Conservation (phyloP, 1,140 invertebrate genomes). For the Pomacea maculata region DNA sequence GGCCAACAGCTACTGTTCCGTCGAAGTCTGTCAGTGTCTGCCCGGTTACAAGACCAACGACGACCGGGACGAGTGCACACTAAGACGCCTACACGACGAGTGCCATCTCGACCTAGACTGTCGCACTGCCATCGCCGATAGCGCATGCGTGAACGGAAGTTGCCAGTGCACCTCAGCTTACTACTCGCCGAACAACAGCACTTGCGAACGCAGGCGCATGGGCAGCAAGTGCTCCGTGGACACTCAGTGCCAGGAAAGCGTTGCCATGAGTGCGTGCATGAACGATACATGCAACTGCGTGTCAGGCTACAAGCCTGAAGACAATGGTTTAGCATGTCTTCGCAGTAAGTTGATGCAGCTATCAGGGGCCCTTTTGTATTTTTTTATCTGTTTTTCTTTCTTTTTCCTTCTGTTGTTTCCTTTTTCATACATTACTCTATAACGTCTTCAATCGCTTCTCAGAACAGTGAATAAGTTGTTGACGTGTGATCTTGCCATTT, state of each 20-base stretch:
- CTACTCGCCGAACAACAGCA: background rate
- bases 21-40: constrained; percentile 28
- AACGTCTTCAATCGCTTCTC: too few species aligned
- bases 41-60: constrained; percentile 21
- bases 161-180: constrained; percentile 11
- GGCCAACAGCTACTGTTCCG: constrained; percentile 30
- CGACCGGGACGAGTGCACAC: constrained; percentile 17
- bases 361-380: too few species aligned
- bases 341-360: too few species aligned
- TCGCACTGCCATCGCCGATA: background rate
- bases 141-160: constrained; percentile 10
- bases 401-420: too few species aligned
- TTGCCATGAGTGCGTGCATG: constrained; percentile 26
- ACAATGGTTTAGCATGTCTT: constrained; percentile 26
- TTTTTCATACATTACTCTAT: too few species aligned
- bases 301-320: constrained; percentile 22
- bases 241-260: constrained; percentile 26
- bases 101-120: constrained; percentile 19
- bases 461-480: too few species aligned
- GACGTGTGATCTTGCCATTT: too few species aligned
- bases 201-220: constrained; percentile 1
- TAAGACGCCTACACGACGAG: constrained; percentile 18
- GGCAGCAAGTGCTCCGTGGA: constrained; percentile 21
- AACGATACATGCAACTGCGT: constrained; percentile 29
- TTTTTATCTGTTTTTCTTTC: too few species aligned